Evolutionary conservation across 64 coral and sea anemone species (phyloP).

Genomic region (Montipora capricornis): DNA sequence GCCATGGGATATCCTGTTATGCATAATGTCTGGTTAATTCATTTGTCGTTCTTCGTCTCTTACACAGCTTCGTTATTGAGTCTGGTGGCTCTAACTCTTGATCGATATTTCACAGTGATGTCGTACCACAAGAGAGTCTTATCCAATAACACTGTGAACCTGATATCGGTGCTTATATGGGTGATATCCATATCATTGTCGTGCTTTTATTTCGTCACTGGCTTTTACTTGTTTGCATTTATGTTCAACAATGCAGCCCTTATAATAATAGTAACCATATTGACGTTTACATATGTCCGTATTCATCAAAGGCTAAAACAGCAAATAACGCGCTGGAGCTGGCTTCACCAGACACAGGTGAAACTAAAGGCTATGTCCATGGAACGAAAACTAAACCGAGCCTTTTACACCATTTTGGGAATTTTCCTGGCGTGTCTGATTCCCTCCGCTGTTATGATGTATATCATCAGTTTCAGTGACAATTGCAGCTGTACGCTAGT

Average conservation of each 20-base stretch:
- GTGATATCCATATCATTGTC: conserved; percentile 65
- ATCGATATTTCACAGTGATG: conserved; percentile 87
- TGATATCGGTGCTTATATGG: conserved; percentile 82
- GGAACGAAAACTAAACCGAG: conserved; percentile 71
- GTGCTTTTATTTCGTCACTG: conserved; percentile 69
- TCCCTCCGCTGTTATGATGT: conserved; percentile 85
- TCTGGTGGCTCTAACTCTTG: conserved; percentile 77
- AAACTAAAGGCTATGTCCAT: conserved; percentile 44
- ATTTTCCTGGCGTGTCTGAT: conserved; percentile 75
- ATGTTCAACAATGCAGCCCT: conserved; percentile 71
- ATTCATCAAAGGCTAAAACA: conserved; percentile 64
- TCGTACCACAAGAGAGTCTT: conserved; percentile 65
- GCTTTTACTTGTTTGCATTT: conserved; percentile 83
- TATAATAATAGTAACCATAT: conserved; percentile 56
- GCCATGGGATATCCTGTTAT: conserved; percentile 72
- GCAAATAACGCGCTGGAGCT: conserved; percentile 51
- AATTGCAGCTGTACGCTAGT: conserved; percentile 70
- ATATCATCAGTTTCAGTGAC: conserved; percentile 80
- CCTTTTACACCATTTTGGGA: conserved; percentile 74
- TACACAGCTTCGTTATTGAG: conserved; percentile 83
- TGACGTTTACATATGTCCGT: conserved; percentile 70
- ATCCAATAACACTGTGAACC: conserved; percentile 42
- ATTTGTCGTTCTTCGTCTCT: conserved; percentile 81
- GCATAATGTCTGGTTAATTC: conserved; percentile 62
- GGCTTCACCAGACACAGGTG: not conserved